phyloP scores from a whole-genome alignment of 2,797 vertebrate genomes.

The Gymnothorax reevesii region DNA sequence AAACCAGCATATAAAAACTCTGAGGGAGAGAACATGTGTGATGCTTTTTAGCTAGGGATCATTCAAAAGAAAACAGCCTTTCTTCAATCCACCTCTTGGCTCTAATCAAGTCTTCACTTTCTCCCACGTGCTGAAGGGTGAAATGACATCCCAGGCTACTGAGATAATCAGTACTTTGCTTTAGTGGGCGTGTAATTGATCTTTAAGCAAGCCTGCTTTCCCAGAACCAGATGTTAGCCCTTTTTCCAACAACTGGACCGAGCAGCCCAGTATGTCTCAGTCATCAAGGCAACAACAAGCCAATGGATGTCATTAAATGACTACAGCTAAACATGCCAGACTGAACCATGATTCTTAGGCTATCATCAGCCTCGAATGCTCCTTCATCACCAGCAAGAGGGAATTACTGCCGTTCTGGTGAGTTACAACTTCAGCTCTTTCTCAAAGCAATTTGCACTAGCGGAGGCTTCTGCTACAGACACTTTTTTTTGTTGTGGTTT shows the following conservation, averaged over 20 bases:
- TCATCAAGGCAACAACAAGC: background rate
- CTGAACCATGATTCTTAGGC: background rate
- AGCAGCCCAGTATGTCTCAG: background rate
- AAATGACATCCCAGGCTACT: constrained; percentile 21
- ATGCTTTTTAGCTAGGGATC: constrained; percentile 23
- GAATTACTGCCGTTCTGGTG: background rate
- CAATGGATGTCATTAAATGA: background rate
- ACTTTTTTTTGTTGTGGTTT: background rate
- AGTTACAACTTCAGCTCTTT: background rate
- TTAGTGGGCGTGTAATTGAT: constrained; percentile 28
- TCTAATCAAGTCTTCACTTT: constrained; percentile 14
- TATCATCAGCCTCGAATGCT: background rate
- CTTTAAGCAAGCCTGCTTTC: constrained; percentile 20
- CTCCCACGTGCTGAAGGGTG: background rate
- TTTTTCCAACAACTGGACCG: constrained; percentile 15
- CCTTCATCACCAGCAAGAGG: background rate
- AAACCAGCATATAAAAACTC: background rate
- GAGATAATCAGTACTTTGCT: constrained; percentile 33
- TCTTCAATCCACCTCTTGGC: constrained; percentile 11
- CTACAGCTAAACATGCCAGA: background rate
- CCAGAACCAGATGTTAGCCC: constrained; percentile 11
- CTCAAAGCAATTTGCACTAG: background rate
- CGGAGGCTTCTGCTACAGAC: background rate
- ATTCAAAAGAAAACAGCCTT: constrained; percentile 39
- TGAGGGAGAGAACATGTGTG: background rate